phyloP scores from a whole-genome alignment of 37 sponge, comb jelly and placozoan species.

The Crambe crambe region DNA sequence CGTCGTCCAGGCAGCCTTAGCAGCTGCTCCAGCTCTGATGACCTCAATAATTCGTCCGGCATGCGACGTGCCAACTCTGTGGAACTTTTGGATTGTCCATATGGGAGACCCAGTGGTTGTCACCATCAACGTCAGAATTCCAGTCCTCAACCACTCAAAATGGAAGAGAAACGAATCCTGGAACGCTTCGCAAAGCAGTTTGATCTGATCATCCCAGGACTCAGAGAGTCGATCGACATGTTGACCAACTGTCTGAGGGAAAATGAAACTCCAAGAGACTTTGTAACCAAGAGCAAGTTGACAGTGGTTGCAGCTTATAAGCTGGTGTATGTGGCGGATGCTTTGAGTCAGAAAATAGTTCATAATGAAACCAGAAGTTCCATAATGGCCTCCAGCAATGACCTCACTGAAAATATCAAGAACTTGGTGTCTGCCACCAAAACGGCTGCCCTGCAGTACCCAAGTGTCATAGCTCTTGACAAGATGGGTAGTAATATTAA shows the following conservation, averaged over 20 bases:
- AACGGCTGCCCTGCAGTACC: conserved; percentile 78
- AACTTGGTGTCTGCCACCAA: conserved; percentile 71
- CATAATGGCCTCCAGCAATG: conserved; percentile 64
- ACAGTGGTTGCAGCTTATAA: conserved; percentile 79
- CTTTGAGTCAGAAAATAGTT: conserved; percentile 75
- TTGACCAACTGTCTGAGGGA: conserved; percentile 36
- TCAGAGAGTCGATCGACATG: conserved; percentile 52
- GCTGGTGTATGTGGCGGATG: conserved; percentile 81
- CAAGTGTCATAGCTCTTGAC: conserved; percentile 57
- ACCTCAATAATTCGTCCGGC: neutral
- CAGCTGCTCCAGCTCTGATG: conserved; percentile 55
- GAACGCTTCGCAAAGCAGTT: conserved; percentile 63
- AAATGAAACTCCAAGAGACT: conserved; percentile 58
- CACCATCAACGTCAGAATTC: conserved; percentile 8
- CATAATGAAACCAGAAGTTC: conserved; percentile 60
- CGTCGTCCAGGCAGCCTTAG: conserved; percentile 28
- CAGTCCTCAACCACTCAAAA: conserved; percentile 49
- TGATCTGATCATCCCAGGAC: conserved; percentile 63
- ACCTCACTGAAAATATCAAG: conserved; percentile 68
- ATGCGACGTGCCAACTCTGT: conserved; percentile 22
- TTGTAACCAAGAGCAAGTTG: conserved; percentile 72
- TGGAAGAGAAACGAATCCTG: conserved; percentile 58
- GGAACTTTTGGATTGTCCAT: conserved; percentile 35
- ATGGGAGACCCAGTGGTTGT: conserved; percentile 31
- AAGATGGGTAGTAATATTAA: conserved; percentile 64